These are phyloP conservation scores for Calameuta filiformis DNA, from an alignment of 2,888 invertebrate genomes.

Conservation along the genomic window DNA sequence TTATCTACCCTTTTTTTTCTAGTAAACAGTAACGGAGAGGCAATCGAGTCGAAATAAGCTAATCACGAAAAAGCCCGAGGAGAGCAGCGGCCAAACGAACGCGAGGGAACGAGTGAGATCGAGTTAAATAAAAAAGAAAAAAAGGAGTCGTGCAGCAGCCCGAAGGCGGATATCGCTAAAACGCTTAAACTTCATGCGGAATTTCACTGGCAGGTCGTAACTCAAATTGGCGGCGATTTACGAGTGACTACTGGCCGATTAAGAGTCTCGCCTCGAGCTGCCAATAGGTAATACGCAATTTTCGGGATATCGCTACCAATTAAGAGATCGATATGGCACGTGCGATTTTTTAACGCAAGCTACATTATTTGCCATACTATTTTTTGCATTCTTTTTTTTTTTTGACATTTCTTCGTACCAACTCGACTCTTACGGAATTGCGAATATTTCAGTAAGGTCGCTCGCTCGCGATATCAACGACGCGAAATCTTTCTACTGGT, in stretches of 20 bases:
- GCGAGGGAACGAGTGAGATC: neutral
- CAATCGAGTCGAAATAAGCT: neutral
- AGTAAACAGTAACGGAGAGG: neutral
- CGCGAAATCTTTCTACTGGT: neutral
- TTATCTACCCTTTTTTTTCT: neutral
- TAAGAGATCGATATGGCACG: slow-evolving; percentile 2
- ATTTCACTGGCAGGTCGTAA: slow-evolving; percentile 22
- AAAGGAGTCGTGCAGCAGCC: neutral
- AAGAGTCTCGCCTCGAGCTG: slow-evolving; percentile 14
- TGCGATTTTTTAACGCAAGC: neutral
- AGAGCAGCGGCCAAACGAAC: neutral
- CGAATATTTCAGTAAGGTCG: neutral
- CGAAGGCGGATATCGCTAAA: neutral
- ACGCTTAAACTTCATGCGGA: neutral
- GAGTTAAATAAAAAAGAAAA: neutral
- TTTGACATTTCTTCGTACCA: neutral
- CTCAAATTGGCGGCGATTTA: slow-evolving; percentile 23
- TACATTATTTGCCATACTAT: neutral
- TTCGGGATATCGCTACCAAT: slow-evolving; percentile 17
- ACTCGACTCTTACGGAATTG: neutral
- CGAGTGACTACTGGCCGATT: slow-evolving; percentile 24
- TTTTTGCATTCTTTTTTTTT: neutral
- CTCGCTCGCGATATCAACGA: neutral
- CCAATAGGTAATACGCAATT: slow-evolving; percentile 17
- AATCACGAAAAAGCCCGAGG: neutral